Evolutionary conservation across 2,797 vertebrate species (phyloP), one percentile per base, ranked within the genome.

Genomic region (Nasua narica): DNA sequence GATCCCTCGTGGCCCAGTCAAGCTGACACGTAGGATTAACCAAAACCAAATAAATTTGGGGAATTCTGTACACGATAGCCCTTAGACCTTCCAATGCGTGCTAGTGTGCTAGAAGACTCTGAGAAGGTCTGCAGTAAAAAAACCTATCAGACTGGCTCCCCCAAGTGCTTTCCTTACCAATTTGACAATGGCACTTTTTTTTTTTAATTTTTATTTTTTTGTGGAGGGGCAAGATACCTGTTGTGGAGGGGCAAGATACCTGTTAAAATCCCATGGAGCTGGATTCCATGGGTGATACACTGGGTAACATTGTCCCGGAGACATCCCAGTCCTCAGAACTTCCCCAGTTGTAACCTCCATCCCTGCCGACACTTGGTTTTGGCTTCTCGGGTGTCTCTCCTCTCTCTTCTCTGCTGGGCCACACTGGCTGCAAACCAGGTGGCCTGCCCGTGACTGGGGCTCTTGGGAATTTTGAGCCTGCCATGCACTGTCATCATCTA

Each of bases 81-180:
- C 37, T 87, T 18, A 2, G 40, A 50, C 70, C 37, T 76, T 62
- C 29, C 46, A 35, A 16, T 52, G 8, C 14, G 9, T 29, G 13
- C 37, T 67, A 43, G 16, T n/a, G 25, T n/a, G 11, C 29, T 69
- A 48, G 89, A 74, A 79, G 10, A 4, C 58, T 56, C 81, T 65
- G 65, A 65, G n/a, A 96, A 67, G 43, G 77, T 43, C 65, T 54
- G 27, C n/a, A 14, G 78, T 25, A 46, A 65, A 16, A 16, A 78
- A 94, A 46, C 1, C 32, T 56, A 32, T 82, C 58, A 88, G 83
- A 78, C 27, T 78, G 46, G 48, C 32, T 76, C 25, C 27, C 16
- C 29, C 35, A 79, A 74, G 67, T 62, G 14, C 19, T 91, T 87
- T 60, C 37, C 70, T 87, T 90, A n/a, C 15, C 37, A 84, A 87